phyloP scores from a whole-genome alignment of 1,140 invertebrate genomes.

The Vanessa tameamea region DNA sequence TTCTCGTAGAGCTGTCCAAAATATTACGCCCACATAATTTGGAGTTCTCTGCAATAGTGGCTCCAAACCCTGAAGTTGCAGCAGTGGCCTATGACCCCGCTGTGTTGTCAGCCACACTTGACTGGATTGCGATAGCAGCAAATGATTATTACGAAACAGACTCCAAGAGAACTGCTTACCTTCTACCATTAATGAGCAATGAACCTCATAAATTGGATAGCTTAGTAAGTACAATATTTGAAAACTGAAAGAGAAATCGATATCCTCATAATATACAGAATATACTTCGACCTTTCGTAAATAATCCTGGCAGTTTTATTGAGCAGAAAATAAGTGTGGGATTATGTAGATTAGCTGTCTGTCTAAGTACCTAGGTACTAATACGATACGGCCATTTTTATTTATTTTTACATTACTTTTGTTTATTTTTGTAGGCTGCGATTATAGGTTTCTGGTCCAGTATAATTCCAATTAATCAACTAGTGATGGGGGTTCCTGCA shows the following conservation, averaged over 20 bases:
- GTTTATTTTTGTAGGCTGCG: conserved; percentile 51
- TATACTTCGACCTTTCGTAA: too few species aligned
- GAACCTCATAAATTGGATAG: conserved; percentile 39
- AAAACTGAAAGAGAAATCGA: too few species aligned
- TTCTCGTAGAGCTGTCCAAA: conserved; percentile 86
- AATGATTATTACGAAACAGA: conserved; percentile 94
- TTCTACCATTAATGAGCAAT: conserved; percentile 86
- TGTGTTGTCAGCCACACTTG: conserved; percentile 85
- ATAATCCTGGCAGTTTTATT: too few species aligned
- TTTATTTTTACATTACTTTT: background rate
- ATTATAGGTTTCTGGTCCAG: conserved; percentile 62
- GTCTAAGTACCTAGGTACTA: too few species aligned
- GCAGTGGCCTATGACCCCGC: conserved; percentile 90
- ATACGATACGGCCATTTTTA: too few species aligned
- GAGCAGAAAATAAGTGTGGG: too few species aligned
- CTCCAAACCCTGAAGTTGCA: conserved; percentile 91
- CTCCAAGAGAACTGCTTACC: conserved; percentile 91
- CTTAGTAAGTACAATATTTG: conserved; percentile 26
- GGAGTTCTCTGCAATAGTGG: conserved; percentile 90
- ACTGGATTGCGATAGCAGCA: conserved; percentile 92
- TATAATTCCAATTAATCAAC: conserved; percentile 46
- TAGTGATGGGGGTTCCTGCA: conserved; percentile 63
- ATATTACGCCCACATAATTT: conserved; percentile 86
- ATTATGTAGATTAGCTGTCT: background rate
- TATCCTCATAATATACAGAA: too few species aligned